Conservation (phyloP, 2,888 invertebrate species). For the Pterostichus madidus region DNA sequence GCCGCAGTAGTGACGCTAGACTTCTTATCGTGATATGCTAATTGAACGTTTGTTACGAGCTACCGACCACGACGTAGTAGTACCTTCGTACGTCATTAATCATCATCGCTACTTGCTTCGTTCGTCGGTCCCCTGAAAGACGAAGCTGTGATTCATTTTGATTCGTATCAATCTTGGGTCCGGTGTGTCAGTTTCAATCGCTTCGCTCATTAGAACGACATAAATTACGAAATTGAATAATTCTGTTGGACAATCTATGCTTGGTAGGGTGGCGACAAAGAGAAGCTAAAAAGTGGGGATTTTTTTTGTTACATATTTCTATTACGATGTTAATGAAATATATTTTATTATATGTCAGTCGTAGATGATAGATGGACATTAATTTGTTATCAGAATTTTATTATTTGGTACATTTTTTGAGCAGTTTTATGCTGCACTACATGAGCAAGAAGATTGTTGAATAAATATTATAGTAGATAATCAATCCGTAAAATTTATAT, state of each 20-base stretch:
- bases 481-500: no score
- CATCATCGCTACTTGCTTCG: slow-evolving; percentile 47
- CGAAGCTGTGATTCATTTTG: slow-evolving; percentile 40
- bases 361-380: no score
- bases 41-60: slow-evolving; percentile 60
- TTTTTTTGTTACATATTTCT: slow-evolving; percentile 6
- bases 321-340: no score
- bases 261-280: slow-evolving; percentile 28
- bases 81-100: slow-evolving; percentile 52
- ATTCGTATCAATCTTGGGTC: slow-evolving; percentile 48
- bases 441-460: no score
- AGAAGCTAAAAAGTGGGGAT: background rate
- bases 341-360: no score
- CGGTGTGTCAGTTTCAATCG: slow-evolving; percentile 43
- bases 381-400: no score
- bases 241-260: background rate
- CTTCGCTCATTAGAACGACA: slow-evolving; percentile 37
- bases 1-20: slow-evolving; percentile 15
- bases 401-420: no score
- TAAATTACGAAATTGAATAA: slow-evolving; percentile 54
- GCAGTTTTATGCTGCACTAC: no score
- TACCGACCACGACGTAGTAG: slow-evolving; percentile 3
- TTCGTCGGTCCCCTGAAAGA: background rate
- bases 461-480: no score
- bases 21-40: slow-evolving; percentile 61